Percentiles rank a stretch among this genome's conserved stretches.
Conservation (phyloP, 2,888 invertebrate genomes). For the Agrotis clavis region DNA sequence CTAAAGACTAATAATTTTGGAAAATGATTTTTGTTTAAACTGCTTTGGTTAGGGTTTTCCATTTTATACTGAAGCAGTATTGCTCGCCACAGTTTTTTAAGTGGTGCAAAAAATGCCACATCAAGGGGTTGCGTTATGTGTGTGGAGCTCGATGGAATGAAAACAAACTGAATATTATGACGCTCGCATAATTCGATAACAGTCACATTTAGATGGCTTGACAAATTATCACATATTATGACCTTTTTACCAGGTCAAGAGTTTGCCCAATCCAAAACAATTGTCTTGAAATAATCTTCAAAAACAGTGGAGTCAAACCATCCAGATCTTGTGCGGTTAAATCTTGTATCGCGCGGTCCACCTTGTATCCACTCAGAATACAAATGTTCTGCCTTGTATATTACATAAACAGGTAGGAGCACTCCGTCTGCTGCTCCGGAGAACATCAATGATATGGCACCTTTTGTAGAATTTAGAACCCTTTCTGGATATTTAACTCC, state of each 20-base stretch:
- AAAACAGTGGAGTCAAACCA: slow-evolving; percentile 9
- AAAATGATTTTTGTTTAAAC: too few species aligned
- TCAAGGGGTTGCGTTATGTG: too few species aligned
- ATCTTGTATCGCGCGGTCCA: slow-evolving; percentile 6
- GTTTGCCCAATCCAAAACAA: slow-evolving; percentile 10
- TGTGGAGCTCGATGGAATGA: too few species aligned
- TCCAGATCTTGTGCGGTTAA: slow-evolving; percentile 2
- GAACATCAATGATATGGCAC: slow-evolving; percentile 1
- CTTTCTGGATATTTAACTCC: background rate
- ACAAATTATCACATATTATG: slow-evolving; percentile 9
- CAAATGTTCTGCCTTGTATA: background rate
- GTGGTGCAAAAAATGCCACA: too few species aligned
- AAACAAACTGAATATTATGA: too few species aligned
- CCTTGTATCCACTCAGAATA: slow-evolving; percentile 1
- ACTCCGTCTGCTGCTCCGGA: background rate
- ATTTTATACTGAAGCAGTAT: too few species aligned
- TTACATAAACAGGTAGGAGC: background rate
- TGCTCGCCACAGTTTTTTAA: too few species aligned
- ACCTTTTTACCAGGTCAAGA: slow-evolving; percentile 15
- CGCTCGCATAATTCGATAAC: background rate
- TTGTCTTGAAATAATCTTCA: slow-evolving; percentile 15
- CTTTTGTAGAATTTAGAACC: background rate
- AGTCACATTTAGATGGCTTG: slow-evolving; percentile 3
- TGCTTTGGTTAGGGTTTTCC: too few species aligned
- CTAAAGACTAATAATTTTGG: too few species aligned